These are phyloP conservation scores for Leguminivora glycinivorella DNA, from an alignment of 1,140 invertebrate genomes.

Conservation along the genomic window DNA sequence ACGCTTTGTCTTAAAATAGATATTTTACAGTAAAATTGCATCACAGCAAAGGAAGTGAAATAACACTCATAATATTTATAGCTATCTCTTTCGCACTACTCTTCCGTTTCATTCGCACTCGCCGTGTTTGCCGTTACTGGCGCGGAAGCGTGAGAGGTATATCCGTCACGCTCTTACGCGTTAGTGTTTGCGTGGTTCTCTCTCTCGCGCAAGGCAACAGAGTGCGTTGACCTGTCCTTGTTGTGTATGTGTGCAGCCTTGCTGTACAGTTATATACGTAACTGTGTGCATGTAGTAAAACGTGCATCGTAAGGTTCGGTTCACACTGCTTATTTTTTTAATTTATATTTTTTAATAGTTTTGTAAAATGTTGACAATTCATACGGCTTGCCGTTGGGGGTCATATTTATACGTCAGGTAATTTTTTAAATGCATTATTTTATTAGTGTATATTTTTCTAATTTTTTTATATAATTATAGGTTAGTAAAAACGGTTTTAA, in stretches of 20 bases:
- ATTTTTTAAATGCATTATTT: no score
- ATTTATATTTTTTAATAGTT: slow-evolving; percentile 29
- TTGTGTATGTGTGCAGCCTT: slow-evolving; percentile 74
- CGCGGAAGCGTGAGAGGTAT: slow-evolving; percentile 49
- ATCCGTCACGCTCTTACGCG: slow-evolving; percentile 46
- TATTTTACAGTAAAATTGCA: slow-evolving; percentile 74
- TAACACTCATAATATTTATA: slow-evolving; percentile 78
- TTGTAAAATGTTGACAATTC: slow-evolving; percentile 9
- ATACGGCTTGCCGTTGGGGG: no score
- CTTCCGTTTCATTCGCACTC: slow-evolving; percentile 61
- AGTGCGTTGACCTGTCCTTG: slow-evolving; percentile 79
- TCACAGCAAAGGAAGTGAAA: slow-evolving; percentile 77
- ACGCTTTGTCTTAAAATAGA: slow-evolving; percentile 72
- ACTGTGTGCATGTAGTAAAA: slow-evolving; percentile 54
- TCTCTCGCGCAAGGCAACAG: slow-evolving; percentile 70
- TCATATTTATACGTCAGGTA: no score
- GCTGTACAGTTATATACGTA: slow-evolving; percentile 74
- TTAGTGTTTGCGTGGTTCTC: slow-evolving; percentile 44
- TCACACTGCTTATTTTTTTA: slow-evolving; percentile 52
- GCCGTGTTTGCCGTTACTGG: slow-evolving; percentile 46
- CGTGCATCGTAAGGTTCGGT: slow-evolving; percentile 69
- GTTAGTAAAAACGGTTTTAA: not conserved
- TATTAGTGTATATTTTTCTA: slow-evolving; percentile 31
- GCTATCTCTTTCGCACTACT: slow-evolving; percentile 61
- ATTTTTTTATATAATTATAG: no score